phyloP scores from a whole-genome alignment of 1,140 invertebrate genomes.

The Drosophila ohnishii region DNA sequence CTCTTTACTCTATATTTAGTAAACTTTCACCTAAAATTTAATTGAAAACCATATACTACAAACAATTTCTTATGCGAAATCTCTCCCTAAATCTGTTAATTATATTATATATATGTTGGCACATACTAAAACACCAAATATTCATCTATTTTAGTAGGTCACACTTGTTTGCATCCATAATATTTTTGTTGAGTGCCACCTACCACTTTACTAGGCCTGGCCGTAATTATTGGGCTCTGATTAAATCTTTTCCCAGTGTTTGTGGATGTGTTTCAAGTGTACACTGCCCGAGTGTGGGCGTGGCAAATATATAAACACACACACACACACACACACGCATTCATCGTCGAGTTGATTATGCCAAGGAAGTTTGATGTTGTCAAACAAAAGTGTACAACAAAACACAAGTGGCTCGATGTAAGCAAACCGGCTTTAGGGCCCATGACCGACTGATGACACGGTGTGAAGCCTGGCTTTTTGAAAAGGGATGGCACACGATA shows the following conservation, averaged over 20 bases:
- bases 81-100: not conserved
- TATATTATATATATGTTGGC: not conserved
- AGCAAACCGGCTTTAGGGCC: conserved; percentile 14
- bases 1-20: too few species aligned
- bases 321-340: not conserved
- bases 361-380: conserved; percentile 44
- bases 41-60: too few species aligned
- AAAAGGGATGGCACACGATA: not conserved
- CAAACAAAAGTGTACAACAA: conserved; percentile 48
- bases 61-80: too few species aligned
- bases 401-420: conserved; percentile 35
- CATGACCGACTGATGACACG: conserved; percentile 2
- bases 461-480: not conserved
- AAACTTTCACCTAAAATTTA: too few species aligned
- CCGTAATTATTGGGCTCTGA: conserved; percentile 38
- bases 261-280: not conserved
- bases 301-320: conserved; percentile 29
- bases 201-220: conserved; percentile 1
- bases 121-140: conserved; percentile 3
- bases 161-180: not conserved
- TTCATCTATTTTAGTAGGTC: conserved; percentile 1
- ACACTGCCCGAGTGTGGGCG: not conserved
- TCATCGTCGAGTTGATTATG: conserved; percentile 31
- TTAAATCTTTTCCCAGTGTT: conserved; percentile 21
- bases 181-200: conserved; percentile 15